Evolutionary conservation across 2,113 vertebrate genomes (phyloP).

Genomic region (Athene cunicularia): DNA sequence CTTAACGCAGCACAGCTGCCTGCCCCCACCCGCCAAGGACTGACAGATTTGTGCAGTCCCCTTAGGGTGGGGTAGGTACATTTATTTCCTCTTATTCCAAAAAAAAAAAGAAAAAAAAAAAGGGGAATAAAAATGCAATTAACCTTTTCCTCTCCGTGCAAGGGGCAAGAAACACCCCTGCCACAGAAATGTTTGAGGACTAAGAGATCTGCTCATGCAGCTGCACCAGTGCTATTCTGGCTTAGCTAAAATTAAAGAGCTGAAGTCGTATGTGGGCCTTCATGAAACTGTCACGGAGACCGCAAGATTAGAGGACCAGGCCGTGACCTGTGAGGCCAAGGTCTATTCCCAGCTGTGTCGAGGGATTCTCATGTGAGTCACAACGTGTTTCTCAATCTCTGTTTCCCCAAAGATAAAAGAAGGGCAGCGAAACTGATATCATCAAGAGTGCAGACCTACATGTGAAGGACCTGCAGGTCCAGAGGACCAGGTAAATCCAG

Average conservation of each 20-base stretch:
- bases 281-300: neutral
- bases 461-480: neutral
- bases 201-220: neutral
- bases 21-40: slow-evolving; percentile 1
- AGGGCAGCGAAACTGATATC: neutral
- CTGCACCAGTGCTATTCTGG: neutral
- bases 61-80: slow-evolving; percentile 30
- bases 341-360: neutral
- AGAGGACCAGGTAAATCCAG: neutral
- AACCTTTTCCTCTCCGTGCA: neutral
- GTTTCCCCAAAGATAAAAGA: neutral
- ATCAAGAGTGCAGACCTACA: neutral
- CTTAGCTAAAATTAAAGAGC: slow-evolving; percentile 30
- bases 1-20: slow-evolving; percentile 19
- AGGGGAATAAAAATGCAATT: neutral
- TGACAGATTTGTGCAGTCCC: slow-evolving; percentile 55
- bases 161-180: neutral
- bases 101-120: neutral
- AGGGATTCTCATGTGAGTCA: neutral
- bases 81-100: slow-evolving; percentile 18
- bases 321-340: neutral
- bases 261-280: neutral
- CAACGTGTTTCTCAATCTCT: neutral
- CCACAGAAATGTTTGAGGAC: neutral
- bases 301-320: neutral